Base-by-base conservation (phyloP, 2,797 vertebrate genomes). In the Peromyscus eremicus region DNA sequence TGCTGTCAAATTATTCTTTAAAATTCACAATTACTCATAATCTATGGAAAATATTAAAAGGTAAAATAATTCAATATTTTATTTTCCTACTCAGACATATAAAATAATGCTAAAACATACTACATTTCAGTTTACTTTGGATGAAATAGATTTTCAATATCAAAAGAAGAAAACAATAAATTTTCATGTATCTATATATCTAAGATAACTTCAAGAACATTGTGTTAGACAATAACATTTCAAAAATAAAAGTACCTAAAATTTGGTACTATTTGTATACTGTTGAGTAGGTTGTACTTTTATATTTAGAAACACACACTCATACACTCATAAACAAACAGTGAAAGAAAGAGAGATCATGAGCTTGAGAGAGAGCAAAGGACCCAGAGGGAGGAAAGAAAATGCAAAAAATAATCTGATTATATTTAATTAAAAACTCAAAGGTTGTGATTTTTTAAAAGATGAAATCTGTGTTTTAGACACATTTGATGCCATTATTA, bases 401-500 rank as follows among this genome's bases (percentile, higher is more conserved):
- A 62, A 60, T 7, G 21, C 60, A 62, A 60, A 62, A 62, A 62
- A 23, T 23, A 23, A 62, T 23, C 21, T 62, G 23, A 62, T 25
- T 62, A 62, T 62, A 62, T 23, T 62, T 62, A 62, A 71, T 71
- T 71, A 71, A 71, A 71, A 71, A n/a, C 49, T 52, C 49, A 16
- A 34, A 14, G 16, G 13, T 2, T 68, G 32, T 68, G 14, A 23
- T 57, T 73, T 92, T 75, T 88, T 62, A 86, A 96, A 91, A 80
- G 34, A 79, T 14, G 6, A 6, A 76, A 77, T 62, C 46, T 79
- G 19, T n/a, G 49, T 27, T 92, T n/a, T 93, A n/a, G 52, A 93
- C 88, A 92, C 86, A 29, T 94, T 90, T 91, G 66, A 89, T 91
- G 85, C 8, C 70, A 91, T 91, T 83, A 40, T 60, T 60, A 60